Evolutionary conservation across 2,113 vertebrate genomes (phyloP).

Genomic region (Stigmatopora argus): DNA sequence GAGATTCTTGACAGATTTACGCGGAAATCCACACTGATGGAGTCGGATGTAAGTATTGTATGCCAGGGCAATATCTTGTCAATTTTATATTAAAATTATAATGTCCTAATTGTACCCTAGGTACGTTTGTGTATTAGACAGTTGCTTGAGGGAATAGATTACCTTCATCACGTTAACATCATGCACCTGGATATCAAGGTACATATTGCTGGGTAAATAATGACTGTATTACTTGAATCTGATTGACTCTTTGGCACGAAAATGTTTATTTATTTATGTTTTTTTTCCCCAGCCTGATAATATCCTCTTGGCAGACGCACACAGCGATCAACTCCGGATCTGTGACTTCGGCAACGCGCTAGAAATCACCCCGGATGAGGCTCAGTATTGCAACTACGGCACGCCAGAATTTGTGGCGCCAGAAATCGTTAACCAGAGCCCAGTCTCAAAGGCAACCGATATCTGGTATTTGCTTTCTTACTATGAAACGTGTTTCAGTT

Average conservation of each 20-base stretch:
- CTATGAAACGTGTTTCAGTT: not conserved
- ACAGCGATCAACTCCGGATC: constrained; percentile 84
- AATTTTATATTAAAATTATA: not conserved
- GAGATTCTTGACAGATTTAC: constrained; percentile 87
- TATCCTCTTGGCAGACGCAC: constrained; percentile 82
- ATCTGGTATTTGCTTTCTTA: constrained; percentile 71
- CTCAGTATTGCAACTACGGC: constrained; percentile 91
- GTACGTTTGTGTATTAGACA: constrained; percentile 84
- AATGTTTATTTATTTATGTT: not conserved
- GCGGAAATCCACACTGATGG: constrained; percentile 80
- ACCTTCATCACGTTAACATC: constrained; percentile 82
- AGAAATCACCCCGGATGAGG: constrained; percentile 75
- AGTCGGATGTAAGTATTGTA: constrained; percentile 81
- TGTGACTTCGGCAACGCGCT: constrained; percentile 92
- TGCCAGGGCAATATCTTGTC: not conserved
- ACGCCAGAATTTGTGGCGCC: constrained; percentile 93
- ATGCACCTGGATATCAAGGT: constrained; percentile 95
- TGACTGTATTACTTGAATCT: not conserved
- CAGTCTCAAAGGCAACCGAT: constrained; percentile 86
- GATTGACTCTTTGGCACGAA: not conserved
- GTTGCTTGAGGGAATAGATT: constrained; percentile 83
- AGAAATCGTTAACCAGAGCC: constrained; percentile 92
- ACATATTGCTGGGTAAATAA: not conserved
- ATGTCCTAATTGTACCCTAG: constrained; percentile 54
- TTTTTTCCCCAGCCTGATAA: constrained; percentile 82